Percentiles rank a stretch among this genome's conserved stretches.
Evolutionary conservation across 2,888 invertebrate species (phyloP).

Genomic region (Drosophila fungiperda): DNA sequence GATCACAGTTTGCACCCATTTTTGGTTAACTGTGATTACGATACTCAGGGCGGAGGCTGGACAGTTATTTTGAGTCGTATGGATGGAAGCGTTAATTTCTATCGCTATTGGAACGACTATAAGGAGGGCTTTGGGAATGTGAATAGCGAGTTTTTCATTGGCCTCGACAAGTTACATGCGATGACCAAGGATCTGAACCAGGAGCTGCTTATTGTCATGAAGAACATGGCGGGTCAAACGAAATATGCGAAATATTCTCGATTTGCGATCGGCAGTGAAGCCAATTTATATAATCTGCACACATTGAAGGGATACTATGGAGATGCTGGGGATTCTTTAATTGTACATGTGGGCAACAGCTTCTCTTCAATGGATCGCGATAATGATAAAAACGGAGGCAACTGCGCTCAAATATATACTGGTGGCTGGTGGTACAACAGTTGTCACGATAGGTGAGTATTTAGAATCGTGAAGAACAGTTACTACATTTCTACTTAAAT

Average conservation of each 20-base stretch:
- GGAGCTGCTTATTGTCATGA: slow-evolving; percentile 88
- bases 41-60: slow-evolving; percentile 88
- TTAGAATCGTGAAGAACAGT: neutral
- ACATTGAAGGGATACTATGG: slow-evolving; percentile 88
- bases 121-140: slow-evolving; percentile 88
- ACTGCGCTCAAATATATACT: slow-evolving; percentile 88
- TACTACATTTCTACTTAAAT: neutral
- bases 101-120: slow-evolving; percentile 88
- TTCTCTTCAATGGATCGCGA: slow-evolving; percentile 89
- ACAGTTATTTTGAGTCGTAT: slow-evolving; percentile 88
- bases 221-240: slow-evolving; percentile 86
- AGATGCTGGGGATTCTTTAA: slow-evolving; percentile 88
- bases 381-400: slow-evolving; percentile 89
- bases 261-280: slow-evolving; percentile 88
- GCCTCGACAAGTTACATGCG: slow-evolving; percentile 88
- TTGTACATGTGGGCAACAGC: slow-evolving; percentile 88
- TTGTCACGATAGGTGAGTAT: slow-evolving; percentile 87
- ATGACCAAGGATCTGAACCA: slow-evolving; percentile 83
- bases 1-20: slow-evolving; percentile 86
- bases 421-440: slow-evolving; percentile 91
- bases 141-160: slow-evolving; percentile 90
- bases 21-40: slow-evolving; percentile 86
- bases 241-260: slow-evolving; percentile 87
- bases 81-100: slow-evolving; percentile 89
- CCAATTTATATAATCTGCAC: slow-evolving; percentile 88